Percentiles rank a stretch among this genome's conserved stretches.
These are phyloP conservation scores for Meteorus colon DNA, from an alignment of 2,888 invertebrate species.

Conservation along the genomic window DNA sequence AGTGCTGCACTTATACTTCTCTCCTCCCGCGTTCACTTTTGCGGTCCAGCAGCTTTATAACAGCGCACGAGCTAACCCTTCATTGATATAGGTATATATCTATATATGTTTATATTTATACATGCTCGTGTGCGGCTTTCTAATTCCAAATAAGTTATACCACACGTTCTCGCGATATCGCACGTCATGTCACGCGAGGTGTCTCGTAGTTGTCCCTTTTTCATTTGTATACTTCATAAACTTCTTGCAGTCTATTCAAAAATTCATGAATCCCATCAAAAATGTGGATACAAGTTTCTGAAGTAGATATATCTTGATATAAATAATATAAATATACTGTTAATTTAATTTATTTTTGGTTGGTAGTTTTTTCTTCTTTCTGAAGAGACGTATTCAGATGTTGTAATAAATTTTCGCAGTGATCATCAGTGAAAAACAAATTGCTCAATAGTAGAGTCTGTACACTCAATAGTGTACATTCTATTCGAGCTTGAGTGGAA, in stretches of 20 bases:
- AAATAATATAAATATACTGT: too few relatives aligned
- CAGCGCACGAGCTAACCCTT: constrained; percentile 41
- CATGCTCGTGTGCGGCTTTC: constrained; percentile 45
- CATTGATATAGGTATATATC: not conserved
- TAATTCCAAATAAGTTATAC: constrained; percentile 53
- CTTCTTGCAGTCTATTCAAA: not conserved
- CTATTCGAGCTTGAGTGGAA: too few relatives aligned
- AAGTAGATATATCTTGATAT: too few relatives aligned
- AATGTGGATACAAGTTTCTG: not conserved
- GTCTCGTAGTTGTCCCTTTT: constrained; percentile 19
- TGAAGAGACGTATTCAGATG: too few relatives aligned
- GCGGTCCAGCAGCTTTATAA: constrained; percentile 20
- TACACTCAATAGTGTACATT: too few relatives aligned
- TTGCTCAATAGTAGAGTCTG: too few relatives aligned
- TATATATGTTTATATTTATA: constrained; percentile 10
- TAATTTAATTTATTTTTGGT: too few relatives aligned
- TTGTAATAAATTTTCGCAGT: too few relatives aligned
- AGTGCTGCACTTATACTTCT: not conserved
- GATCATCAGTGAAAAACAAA: too few relatives aligned
- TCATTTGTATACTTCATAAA: not conserved
- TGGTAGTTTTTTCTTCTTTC: too few relatives aligned
- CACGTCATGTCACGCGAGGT: constrained; percentile 35
- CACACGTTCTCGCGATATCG: constrained; percentile 39
- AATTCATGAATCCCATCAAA: not conserved
- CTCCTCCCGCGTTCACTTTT: constrained; percentile 29